Evolutionary conservation across 2,797 vertebrate species (phyloP).

Genomic region (Harpagifer antarcticus): DNA sequence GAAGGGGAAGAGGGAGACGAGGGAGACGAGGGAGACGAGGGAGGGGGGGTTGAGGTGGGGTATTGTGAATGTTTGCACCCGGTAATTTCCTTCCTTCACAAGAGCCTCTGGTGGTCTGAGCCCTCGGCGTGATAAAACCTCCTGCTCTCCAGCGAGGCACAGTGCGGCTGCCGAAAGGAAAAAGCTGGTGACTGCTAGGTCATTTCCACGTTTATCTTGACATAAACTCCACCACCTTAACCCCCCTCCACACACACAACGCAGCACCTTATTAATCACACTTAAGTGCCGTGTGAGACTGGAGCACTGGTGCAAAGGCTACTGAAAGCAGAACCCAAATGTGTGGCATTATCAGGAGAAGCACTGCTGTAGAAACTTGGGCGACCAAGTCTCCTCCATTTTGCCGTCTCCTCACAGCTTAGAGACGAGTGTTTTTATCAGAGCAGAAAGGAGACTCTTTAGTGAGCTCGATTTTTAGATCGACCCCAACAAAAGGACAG

Average conservation of each 20-base stretch:
- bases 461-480: conserved; percentile 62
- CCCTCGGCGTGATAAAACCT: conserved; percentile 86
- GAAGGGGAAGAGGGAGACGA: conserved; percentile 76
- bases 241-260: conserved; percentile 50
- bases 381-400: conserved; percentile 70
- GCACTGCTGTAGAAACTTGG: conserved; percentile 77
- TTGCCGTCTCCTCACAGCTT: conserved; percentile 64
- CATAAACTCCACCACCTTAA: conserved; percentile 72
- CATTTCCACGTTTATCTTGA: conserved; percentile 86
- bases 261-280: conserved; percentile 87
- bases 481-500: conserved; percentile 25
- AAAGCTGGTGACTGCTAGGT: conserved; percentile 79
- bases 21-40: conserved; percentile 41
- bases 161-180: conserved; percentile 75
- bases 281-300: conserved; percentile 86
- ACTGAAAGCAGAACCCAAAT: conserved; percentile 74
- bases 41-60: conserved; percentile 77
- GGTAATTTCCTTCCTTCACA: conserved; percentile 89
- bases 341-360: conserved; percentile 79
- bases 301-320: conserved; percentile 78
- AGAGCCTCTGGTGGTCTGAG: conserved; percentile 88
- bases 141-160: conserved; percentile 78
- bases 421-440: conserved; percentile 69
- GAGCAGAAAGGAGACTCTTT: conserved; percentile 61
- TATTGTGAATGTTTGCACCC: conserved; percentile 88